phyloP scores from a whole-genome alignment of 2,797 vertebrate species.

The Nasua narica region DNA sequence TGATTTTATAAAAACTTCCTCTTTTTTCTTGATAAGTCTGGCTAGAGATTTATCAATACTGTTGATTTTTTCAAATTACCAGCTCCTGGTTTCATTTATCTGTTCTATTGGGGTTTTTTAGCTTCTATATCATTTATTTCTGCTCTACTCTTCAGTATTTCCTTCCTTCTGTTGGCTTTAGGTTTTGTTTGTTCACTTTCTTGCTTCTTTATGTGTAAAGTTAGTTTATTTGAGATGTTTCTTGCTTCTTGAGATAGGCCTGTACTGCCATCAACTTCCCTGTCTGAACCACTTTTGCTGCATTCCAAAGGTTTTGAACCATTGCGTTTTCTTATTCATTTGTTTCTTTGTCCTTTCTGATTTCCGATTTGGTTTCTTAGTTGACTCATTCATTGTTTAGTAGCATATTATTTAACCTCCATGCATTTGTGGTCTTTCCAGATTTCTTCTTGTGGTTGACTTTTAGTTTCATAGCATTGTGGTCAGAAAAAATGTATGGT shows the following conservation, averaged over 20 bases:
- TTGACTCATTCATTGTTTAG: background rate
- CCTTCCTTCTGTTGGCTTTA: background rate
- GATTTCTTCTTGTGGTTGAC: background rate
- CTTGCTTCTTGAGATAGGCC: background rate
- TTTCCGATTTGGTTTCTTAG: background rate
- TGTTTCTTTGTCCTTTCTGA: background rate
- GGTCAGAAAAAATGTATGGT: background rate
- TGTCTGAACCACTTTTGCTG: background rate
- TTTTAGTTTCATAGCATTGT: background rate
- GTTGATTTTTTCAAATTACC: background rate
- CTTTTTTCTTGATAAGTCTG: background rate
- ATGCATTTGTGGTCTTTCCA: background rate
- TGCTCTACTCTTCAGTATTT: background rate
- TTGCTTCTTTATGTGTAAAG: background rate
- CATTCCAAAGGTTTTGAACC: background rate
- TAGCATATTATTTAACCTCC: background rate
- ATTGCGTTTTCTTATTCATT: background rate
- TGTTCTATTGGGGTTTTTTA: background rate
- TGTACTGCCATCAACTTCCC: background rate
- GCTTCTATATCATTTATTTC: background rate
- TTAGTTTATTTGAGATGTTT: background rate
- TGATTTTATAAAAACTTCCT: too few relatives aligned
- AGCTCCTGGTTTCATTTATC: background rate
- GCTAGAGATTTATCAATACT: background rate
- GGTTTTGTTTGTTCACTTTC: background rate